Evolutionary conservation across 2,888 invertebrate genomes (phyloP).

Genomic region (Netelia inedita): DNA sequence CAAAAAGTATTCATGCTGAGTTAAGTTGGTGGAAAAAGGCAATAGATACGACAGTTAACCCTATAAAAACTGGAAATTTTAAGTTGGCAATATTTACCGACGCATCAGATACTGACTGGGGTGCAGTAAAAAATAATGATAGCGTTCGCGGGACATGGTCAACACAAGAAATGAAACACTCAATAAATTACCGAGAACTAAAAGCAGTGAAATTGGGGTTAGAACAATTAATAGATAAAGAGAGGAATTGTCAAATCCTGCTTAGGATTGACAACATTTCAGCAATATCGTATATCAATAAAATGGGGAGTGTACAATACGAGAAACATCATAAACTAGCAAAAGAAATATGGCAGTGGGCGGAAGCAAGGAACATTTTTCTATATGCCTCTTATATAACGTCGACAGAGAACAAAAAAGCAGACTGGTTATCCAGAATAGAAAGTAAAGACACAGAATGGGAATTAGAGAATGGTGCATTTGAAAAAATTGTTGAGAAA

Average conservation of each 20-base stretch:
- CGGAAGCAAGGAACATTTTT: conserved; percentile 37
- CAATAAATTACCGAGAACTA: conserved; percentile 36
- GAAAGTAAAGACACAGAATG: conserved; percentile 54
- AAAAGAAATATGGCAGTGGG: conserved; percentile 51
- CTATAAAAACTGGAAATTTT: conserved; percentile 17
- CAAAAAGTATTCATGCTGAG: neutral
- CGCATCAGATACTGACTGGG: conserved; percentile 41
- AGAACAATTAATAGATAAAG: conserved; percentile 16
- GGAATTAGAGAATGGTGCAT: conserved; percentile 29
- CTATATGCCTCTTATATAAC: conserved; percentile 52
- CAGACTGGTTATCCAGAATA: conserved; percentile 45
- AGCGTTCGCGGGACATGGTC: conserved; percentile 18
- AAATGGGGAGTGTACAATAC: conserved; percentile 51
- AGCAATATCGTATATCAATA: conserved; percentile 53
- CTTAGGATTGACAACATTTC: conserved; percentile 55
- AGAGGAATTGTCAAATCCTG: conserved; percentile 29
- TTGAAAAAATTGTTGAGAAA: neutral
- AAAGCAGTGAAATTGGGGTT: conserved; percentile 12
- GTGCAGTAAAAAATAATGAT: conserved; percentile 22
- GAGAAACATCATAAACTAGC: conserved; percentile 29
- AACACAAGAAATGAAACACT: neutral
- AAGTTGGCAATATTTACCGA: conserved; percentile 11
- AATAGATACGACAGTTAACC: neutral
- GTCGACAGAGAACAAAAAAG: conserved; percentile 45
- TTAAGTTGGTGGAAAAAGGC: conserved; percentile 11